Conservation (phyloP, 2,797 vertebrate genomes). For the Lophotriccus pileatus region DNA sequence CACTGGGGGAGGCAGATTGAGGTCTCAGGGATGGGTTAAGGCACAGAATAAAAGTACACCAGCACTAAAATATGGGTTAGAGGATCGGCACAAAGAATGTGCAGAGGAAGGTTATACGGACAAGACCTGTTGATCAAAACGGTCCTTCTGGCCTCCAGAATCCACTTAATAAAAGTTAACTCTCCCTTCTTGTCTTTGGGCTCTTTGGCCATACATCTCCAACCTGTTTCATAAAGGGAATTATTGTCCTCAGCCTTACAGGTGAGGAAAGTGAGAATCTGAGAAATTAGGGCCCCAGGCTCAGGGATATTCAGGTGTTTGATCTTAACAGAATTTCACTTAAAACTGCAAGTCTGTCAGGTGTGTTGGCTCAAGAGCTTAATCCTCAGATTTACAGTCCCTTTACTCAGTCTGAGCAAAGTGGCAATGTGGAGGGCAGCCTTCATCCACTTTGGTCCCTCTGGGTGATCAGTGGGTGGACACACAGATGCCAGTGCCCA, state of each 20-base stretch:
- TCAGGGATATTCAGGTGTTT: not conserved
- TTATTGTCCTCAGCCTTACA: not conserved
- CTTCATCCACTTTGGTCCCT: not conserved
- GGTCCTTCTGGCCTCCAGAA: conserved; percentile 26
- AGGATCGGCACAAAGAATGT: not conserved
- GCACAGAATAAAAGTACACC: not conserved
- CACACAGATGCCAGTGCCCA: fast-evolving
- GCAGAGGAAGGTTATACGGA: not conserved
- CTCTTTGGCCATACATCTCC: not conserved
- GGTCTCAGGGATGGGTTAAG: not conserved
- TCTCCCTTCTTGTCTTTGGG: not conserved
- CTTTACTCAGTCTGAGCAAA: not conserved
- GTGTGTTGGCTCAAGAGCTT: not conserved
- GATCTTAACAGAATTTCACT: conserved; percentile 10
- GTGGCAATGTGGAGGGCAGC: fast-evolving
- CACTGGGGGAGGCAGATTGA: not conserved
- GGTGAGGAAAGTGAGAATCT: not conserved
- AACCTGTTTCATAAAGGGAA: conserved; percentile 24
- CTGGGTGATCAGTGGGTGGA: not conserved
- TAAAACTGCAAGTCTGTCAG: not conserved
- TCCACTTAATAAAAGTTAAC: conserved; percentile 24
- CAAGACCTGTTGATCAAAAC: not conserved
- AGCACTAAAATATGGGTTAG: not conserved
- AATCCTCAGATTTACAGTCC: not conserved
- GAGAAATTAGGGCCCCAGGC: not conserved